Evolutionary conservation across 2,113 vertebrate genomes (phyloP).

Genomic region (Pimephales promelas): DNA sequence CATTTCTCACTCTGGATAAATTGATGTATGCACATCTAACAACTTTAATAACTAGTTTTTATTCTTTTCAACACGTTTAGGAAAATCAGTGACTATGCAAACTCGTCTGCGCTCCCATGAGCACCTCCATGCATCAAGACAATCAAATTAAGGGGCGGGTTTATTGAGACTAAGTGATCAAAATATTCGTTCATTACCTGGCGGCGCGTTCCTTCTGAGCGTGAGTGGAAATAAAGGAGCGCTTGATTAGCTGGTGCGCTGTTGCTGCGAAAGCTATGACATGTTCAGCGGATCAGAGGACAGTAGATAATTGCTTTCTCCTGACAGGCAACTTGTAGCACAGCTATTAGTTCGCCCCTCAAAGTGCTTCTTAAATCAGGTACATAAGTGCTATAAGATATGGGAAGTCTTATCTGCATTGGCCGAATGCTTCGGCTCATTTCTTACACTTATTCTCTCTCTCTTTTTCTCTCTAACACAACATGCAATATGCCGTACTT

Average conservation of each 20-base stretch:
- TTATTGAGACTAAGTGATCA: constrained; percentile 12
- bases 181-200: constrained; percentile 17
- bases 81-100: constrained; percentile 3
- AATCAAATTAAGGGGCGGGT: constrained; percentile 10
- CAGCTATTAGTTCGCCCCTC: constrained; percentile 62
- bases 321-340: constrained; percentile 61
- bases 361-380: constrained; percentile 55
- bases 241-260: constrained; percentile 65
- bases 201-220: background rate
- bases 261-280: constrained; percentile 61
- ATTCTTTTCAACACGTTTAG: background rate
- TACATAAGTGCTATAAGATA: constrained; percentile 58
- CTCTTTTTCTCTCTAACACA: constrained; percentile 11
- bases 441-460: constrained; percentile 12
- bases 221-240: constrained; percentile 60
- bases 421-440: constrained; percentile 49
- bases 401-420: constrained; percentile 59
- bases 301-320: constrained; percentile 63
- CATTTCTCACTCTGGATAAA: background rate
- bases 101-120: background rate
- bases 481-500: too few species aligned
- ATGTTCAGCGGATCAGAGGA: constrained; percentile 59
- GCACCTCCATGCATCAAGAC: background rate
- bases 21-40: background rate
- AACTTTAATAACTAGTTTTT: background rate